phyloP scores from a whole-genome alignment of 2,797 vertebrate species.

The Microctenopoma lineatum region DNA sequence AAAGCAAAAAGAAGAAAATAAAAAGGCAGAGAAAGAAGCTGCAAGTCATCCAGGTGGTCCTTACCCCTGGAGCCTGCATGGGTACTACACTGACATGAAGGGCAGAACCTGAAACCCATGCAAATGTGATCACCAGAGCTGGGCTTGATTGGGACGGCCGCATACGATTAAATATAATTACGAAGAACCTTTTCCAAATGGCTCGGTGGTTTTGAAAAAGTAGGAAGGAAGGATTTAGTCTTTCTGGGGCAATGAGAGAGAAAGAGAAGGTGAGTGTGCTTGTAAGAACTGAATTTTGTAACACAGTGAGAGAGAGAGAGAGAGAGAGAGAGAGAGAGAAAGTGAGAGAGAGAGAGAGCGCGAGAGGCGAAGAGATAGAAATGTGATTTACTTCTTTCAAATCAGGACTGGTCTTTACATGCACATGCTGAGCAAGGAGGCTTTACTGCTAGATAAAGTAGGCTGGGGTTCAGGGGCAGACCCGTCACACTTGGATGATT shows the following conservation, averaged over 20 bases:
- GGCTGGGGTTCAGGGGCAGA: slow-evolving; percentile 73
- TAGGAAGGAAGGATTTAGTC: slow-evolving; percentile 79
- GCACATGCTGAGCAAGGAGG: slow-evolving; percentile 51
- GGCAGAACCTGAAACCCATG: slow-evolving; percentile 84
- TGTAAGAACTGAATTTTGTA: slow-evolving; percentile 26
- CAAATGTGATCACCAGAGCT: slow-evolving; percentile 83
- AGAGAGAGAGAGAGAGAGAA: slow-evolving; percentile 34
- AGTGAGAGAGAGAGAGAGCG: slow-evolving; percentile 1
- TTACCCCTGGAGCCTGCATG: slow-evolving; percentile 60
- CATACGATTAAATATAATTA: slow-evolving; percentile 86
- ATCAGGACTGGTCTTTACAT: slow-evolving; percentile 76
- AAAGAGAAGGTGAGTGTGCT: slow-evolving; percentile 3
- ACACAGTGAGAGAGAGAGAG: not conserved
- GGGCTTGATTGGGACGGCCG: slow-evolving; percentile 82
- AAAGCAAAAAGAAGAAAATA: slow-evolving; percentile 1
- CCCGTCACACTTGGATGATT: slow-evolving; percentile 82
- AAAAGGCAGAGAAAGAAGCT: slow-evolving; percentile 21
- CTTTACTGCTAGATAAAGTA: slow-evolving; percentile 77
- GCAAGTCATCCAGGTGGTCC: slow-evolving; percentile 80
- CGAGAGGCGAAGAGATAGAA: slow-evolving; percentile 34
- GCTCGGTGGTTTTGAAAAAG: slow-evolving; percentile 69
- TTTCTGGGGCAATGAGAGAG: slow-evolving; percentile 26
- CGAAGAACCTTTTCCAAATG: slow-evolving; percentile 83
- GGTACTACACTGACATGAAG: slow-evolving; percentile 66
- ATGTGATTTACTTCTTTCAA: slow-evolving; percentile 49